phyloP scores from a whole-genome alignment of 2,113 vertebrate genomes.

The Coregonus clupeaformis region DNA sequence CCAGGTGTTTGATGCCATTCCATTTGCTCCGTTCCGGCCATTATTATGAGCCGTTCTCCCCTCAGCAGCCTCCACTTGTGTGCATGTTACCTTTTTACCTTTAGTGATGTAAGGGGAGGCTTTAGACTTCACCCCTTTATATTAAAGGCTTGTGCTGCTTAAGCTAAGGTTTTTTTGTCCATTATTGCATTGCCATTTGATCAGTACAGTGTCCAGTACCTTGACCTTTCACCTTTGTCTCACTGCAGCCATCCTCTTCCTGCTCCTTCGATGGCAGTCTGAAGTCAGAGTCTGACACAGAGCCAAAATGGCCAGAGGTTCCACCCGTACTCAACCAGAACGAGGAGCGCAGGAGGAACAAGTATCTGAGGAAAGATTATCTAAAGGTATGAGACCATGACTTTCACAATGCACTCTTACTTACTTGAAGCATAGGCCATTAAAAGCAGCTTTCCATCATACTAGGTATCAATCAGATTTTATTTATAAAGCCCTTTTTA shows the following conservation, averaged over 20 bases:
- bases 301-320: slow-evolving; percentile 87
- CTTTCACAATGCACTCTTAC: neutral
- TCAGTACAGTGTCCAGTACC: neutral
- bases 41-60: too few species aligned
- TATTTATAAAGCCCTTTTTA: too few species aligned
- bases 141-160: neutral
- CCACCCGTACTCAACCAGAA: slow-evolving; percentile 89
- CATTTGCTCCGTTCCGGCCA: too few species aligned
- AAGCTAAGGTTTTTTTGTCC: neutral
- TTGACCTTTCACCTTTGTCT: slow-evolving; percentile 2
- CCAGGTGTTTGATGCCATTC: too few species aligned
- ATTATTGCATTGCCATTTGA: neutral
- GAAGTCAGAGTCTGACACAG: slow-evolving; percentile 78
- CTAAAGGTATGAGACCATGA: slow-evolving; percentile 80
- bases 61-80: slow-evolving; percentile 46
- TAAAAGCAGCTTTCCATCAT: too few species aligned
- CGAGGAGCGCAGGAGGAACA: slow-evolving; percentile 89
- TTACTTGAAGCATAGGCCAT: too few species aligned
- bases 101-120: neutral
- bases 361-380: slow-evolving; percentile 95
- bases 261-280: slow-evolving; percentile 79
- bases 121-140: neutral
- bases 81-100: neutral
- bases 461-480: too few species aligned
- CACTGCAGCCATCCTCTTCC: slow-evolving; percentile 68